Conservation (phyloP, 2,113 vertebrate species). For the Rhinopomastus cyanomelas region DNA sequence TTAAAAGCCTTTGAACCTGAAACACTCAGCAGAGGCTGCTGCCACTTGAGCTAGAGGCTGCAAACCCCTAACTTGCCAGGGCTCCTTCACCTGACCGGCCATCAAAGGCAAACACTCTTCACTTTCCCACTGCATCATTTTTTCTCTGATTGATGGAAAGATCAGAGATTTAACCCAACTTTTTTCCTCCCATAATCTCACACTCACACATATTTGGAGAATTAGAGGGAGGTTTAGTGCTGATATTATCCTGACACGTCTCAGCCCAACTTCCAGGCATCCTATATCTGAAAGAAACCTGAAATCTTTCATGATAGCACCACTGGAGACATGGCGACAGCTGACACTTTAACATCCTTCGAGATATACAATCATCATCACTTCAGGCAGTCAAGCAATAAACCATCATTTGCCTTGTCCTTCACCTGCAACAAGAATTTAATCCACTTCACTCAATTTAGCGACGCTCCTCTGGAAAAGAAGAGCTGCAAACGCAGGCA, state of each 20-base stretch:
- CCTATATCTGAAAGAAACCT: neutral
- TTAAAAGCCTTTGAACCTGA: neutral
- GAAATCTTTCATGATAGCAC: neutral
- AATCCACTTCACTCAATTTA: slow-evolving; percentile 30
- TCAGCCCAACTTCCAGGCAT: neutral
- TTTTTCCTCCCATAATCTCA: neutral
- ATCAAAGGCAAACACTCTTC: neutral
- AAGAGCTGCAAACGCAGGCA: slow-evolving; percentile 14
- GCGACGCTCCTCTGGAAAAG: neutral
- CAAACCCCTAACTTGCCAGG: neutral
- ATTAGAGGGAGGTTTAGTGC: neutral
- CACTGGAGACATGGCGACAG: neutral
- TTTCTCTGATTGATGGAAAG: neutral
- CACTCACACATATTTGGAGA: neutral
- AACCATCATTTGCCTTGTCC: neutral
- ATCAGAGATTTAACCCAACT: neutral
- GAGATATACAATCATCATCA: slow-evolving; percentile 17
- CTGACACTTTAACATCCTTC: neutral
- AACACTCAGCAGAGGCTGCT: neutral
- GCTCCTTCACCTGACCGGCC: neutral
- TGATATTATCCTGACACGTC: neutral
- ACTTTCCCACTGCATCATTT: neutral
- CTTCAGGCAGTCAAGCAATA: slow-evolving; percentile 24
- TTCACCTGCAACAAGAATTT: slow-evolving; percentile 47
- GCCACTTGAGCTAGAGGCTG: neutral